Base-by-base conservation (phyloP, 2,113 vertebrate species). In the Leptobrachium ailaonicum region DNA sequence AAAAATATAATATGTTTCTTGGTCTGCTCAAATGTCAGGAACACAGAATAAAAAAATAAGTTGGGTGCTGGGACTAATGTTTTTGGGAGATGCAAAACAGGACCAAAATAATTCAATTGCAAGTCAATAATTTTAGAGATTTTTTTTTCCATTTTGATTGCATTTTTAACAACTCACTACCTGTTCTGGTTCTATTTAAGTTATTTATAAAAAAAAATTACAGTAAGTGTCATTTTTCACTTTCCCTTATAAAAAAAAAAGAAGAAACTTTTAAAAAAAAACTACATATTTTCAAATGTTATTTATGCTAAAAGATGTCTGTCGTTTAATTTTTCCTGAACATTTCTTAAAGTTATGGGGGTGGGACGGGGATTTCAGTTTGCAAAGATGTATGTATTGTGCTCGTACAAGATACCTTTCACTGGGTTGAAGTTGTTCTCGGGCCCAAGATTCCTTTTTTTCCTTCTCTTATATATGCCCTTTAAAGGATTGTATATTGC, bases 401-500 rank as follows among this genome's bases (percentile, higher is more conserved):
- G 69, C 50, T 7, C 69, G 6, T 20, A 12, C 10, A 72, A 32
- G 44, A 10, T 5, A 12, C 45, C 20, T 3, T 54, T 72, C 20
- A 54, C 8, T 72, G 45, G 70, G 8, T 54, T 72, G 11, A 13
- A 54, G 45, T 40, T 41, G 47, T 50, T 4, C 47, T 50, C 8
- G 47, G 47, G 47, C 56, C 56, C 56, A 7, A 71, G 54, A 71
- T 54, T 32, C 20, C 32, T 71, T 40, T 71, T 20, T 64, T 64
- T 40, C 32, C 45, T 71, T 75, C 44, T 73, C n/a, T 75, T 75
- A 53, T 82, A 32, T 45, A 66, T 76, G n/a, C 63, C 63, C 64
- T 56, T 66, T 60, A 32, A 81, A 81, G 50, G 32, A 71, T 50
- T 77, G 69, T 81, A 82, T 69, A 77, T 77, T 82, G 56, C 41